Base-by-base conservation (phyloP, 2,888 invertebrate species). In the Parnassius glacialis region DNA sequence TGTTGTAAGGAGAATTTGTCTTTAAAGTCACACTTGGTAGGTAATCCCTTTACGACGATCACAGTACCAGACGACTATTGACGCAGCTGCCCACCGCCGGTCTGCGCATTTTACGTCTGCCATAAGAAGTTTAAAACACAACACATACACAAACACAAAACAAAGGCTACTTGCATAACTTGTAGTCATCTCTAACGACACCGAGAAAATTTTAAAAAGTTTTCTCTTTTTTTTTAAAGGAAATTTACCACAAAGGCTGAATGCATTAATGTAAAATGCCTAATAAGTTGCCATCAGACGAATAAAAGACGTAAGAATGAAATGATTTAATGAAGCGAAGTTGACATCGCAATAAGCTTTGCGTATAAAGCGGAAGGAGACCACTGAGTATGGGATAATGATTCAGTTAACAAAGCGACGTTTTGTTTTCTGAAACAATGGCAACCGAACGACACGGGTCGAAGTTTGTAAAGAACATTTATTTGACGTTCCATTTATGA, bases 341-440 rank as follows among this genome's bases (percentile, higher is more conserved):
- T 52, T 52, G 51, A 44, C 51, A 61, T 44, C 16, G 61, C 56
- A 56, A 61, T 47, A 47, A 56, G 41, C 50, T 12, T 47, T 34
- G 44, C 50, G 16, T 13, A 45, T 25, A 13, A 25, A 47, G 57
- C 57, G 50, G 42, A 48, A 41, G 50, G 50, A 63, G 56, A 45
- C 57, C 57, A 55, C 52, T 53, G 51, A 56, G 55, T 61, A 48
- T 52, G 48, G 51, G 54, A n/a, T 51, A 50, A 60, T 64, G 54
- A 62, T 58, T 55, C 52, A 58, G 59, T 64, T 59, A 59, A 61
- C 64, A 64, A 66, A 66, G 62, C 54, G 52, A 12, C 56, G 62
- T 52, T 55, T 57, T 61, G 62, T 64, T 48, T 50, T 55, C 2
- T 10, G 7, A 60, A 62, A 64, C 62, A 62, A 66, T 62, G 42